phyloP scores from a whole-genome alignment of 64 coral and sea anemone species.

The Pocillopora damicornis region DNA sequence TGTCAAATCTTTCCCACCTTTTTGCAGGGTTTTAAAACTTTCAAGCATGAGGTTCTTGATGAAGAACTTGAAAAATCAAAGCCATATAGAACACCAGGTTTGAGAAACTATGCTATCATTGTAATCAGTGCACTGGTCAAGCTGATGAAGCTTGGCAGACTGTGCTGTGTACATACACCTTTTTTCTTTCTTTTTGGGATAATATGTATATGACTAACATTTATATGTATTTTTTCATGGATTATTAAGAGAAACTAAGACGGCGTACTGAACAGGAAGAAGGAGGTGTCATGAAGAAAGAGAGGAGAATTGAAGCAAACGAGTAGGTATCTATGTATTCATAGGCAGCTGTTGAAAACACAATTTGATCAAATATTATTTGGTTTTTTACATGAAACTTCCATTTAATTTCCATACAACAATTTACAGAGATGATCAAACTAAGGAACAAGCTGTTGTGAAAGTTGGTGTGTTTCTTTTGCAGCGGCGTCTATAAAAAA shows the following conservation, averaged over 20 bases:
- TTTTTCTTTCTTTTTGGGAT: not conserved
- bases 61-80: conserved; percentile 89
- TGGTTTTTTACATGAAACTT: not conserved
- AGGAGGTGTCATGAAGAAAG: conserved; percentile 63
- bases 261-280: conserved; percentile 62
- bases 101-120: not conserved
- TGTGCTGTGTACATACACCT: not conserved
- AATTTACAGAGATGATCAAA: no score
- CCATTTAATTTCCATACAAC: no score
- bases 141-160: no score
- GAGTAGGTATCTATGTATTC: conserved; percentile 58
- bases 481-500: no score
- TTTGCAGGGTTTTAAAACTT: conserved; percentile 81
- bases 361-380: not conserved
- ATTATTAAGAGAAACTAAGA: conserved; percentile 58
- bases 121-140: no score
- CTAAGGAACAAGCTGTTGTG: no score
- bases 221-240: not conserved
- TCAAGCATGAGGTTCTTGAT: conserved; percentile 94
- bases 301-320: conserved; percentile 91
- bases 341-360: not conserved
- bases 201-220: not conserved
- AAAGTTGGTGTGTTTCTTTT: no score
- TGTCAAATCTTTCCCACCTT: not conserved
- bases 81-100: conserved; percentile 91